Base-by-base conservation (phyloP, 2,888 invertebrate genomes). In the Drosophila testacea region DNA sequence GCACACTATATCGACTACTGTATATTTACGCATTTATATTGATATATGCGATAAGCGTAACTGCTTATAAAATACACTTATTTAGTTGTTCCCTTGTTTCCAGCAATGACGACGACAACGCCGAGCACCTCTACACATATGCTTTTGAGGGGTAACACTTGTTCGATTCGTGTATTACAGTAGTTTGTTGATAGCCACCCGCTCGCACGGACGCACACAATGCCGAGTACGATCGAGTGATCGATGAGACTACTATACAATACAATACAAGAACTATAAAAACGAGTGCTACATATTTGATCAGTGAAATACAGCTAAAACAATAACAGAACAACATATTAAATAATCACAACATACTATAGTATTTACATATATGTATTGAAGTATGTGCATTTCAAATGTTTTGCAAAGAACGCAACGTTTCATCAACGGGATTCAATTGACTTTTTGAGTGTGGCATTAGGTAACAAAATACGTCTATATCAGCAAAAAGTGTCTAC, bases 1-100 rank as follows among this genome's bases (percentile, higher is more conserved):
- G 68, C 50, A 41, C 65, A 77, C 69, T 72, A 88, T 86, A 84
- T 83, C 83, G 88, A 87, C 90, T 91, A 90, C 90, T 83, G 90
- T 91, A 89, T 91, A 86, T 91, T 88, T 89, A 80, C 83, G 83
- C 81, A 81, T 83, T 87, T 88, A 83, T 87, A 86, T 80, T 83
- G 88, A 88, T 88, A 88, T 88, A 83, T 81, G 87, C 79, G 89
- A 89, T 86, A 86, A 88, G 83, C 85, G 77, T 84, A 86, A 83
- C 73, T 88, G 88, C 79, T 86, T 89, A 86, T 88, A 89, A 83
- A 80, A 89, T 73, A 88, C 87, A 88, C 87, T 83, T 83, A 84
- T 89, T 87, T 87, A 77, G 82, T 83, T 88, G 82, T 63, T 61
- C 48, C 34, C 36, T 38, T 51, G 51, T 84, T 87, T 48, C 70